These are phyloP conservation scores for Bibio marci DNA, from an alignment of 2,888 invertebrate species.

Conservation along the genomic window DNA sequence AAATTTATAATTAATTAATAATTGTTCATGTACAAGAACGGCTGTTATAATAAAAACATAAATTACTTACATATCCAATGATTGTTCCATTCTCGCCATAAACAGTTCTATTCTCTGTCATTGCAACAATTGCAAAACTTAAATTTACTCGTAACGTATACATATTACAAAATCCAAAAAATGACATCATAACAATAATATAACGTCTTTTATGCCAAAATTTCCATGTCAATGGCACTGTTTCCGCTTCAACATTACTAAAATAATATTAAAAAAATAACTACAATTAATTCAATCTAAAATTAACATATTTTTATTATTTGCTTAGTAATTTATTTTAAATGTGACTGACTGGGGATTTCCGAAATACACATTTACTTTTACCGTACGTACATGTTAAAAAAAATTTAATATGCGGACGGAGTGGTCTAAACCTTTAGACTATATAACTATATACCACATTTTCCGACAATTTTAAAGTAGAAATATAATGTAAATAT, in stretches of 20 bases:
- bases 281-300: no score
- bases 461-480: no score
- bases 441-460: no score
- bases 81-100: background rate
- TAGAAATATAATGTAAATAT: no score
- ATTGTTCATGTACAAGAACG: background rate
- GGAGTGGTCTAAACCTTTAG: no score
- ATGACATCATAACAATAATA: constrained; percentile 57
- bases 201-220: constrained; percentile 60
- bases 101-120: constrained; percentile 46
- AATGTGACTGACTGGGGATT: no score
- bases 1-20: background rate
- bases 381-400: no score
- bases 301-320: no score
- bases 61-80: constrained; percentile 33
- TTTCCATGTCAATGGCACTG: constrained; percentile 33
- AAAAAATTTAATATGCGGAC: no score
- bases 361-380: no score
- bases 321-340: no score
- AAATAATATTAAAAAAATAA: no score
- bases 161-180: constrained; percentile 70
- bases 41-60: background rate
- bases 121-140: constrained; percentile 88
- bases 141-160: constrained; percentile 74
- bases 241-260: background rate